Evolutionary conservation across 2,113 vertebrate genomes (phyloP).

Genomic region (Cryptomyrus ogoouensis): DNA sequence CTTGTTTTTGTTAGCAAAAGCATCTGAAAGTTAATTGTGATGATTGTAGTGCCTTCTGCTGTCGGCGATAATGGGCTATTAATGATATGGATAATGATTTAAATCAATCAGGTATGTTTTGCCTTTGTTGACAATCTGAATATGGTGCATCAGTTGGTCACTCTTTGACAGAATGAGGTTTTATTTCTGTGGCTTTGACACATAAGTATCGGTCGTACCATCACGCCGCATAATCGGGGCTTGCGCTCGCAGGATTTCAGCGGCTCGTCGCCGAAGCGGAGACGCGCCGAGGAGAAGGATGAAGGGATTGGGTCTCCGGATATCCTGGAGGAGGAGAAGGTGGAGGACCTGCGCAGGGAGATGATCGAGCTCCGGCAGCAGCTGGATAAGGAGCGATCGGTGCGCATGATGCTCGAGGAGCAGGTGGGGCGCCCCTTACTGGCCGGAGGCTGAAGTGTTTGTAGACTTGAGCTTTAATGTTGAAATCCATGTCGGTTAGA

Average conservation of each 20-base stretch:
- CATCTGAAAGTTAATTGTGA: neutral
- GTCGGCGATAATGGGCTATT: too few relatives aligned
- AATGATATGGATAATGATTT: neutral
- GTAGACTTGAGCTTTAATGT: neutral
- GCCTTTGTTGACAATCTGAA: neutral
- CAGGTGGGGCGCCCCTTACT: slow-evolving; percentile 62
- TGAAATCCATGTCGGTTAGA: neutral
- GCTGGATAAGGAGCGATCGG: slow-evolving; percentile 92
- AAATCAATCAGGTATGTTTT: neutral
- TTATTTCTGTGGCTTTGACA: neutral
- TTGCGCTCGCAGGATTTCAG: slow-evolving; percentile 75
- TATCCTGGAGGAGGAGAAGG: slow-evolving; percentile 96
- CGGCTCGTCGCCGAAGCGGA: slow-evolving; percentile 91
- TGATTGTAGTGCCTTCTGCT: neutral
- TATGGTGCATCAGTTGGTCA: neutral
- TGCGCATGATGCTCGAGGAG: slow-evolving; percentile 94
- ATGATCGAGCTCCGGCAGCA: slow-evolving; percentile 96
- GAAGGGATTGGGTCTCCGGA: slow-evolving; percentile 97
- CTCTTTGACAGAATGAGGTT: neutral
- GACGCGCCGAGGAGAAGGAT: slow-evolving; percentile 91
- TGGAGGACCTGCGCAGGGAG: slow-evolving; percentile 83
- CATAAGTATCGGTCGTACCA: neutral
- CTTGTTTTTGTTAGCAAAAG: neutral
- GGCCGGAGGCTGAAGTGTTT: neutral
- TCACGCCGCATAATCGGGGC: too few relatives aligned